Conservation (phyloP, 2,113 vertebrate species). For the Lepus timidus region DNA sequence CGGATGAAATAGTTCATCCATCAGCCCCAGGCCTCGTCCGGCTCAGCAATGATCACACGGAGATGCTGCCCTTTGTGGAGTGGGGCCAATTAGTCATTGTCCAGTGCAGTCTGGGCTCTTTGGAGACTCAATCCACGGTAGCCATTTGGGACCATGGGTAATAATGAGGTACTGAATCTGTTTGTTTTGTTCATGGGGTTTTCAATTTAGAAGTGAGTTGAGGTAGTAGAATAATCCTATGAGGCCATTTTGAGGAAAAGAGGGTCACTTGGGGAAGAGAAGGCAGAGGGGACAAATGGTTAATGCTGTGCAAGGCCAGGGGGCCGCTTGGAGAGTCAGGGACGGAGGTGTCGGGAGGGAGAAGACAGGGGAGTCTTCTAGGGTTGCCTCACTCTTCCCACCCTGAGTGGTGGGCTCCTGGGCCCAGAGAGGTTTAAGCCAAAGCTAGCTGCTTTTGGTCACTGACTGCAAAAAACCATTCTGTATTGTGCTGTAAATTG, state of each 20-base stretch:
- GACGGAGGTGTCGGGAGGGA: rapidly evolving
- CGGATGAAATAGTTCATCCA: background rate
- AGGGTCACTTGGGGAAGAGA: background rate
- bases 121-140: background rate
- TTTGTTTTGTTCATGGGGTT: background rate
- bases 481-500: background rate
- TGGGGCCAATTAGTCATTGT: background rate
- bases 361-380: background rate
- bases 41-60: background rate
- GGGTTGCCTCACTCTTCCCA: background rate
- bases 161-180: background rate
- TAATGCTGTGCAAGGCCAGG: background rate
- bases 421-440: background rate
- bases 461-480: background rate
- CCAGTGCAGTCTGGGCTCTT: background rate
- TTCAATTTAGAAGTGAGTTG: slow-evolving; percentile 18
- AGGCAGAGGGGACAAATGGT: background rate
- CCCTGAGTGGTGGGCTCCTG: background rate
- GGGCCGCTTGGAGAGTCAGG: background rate
- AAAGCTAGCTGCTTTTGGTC: background rate
- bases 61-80: background rate
- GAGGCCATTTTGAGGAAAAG: background rate
- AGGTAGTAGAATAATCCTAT: background rate
- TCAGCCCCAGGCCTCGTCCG: background rate
- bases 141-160: background rate